These are phyloP conservation scores for Callyntrura sp. DNA, from an alignment of 2,888 invertebrate genomes.

Conservation along the genomic window DNA sequence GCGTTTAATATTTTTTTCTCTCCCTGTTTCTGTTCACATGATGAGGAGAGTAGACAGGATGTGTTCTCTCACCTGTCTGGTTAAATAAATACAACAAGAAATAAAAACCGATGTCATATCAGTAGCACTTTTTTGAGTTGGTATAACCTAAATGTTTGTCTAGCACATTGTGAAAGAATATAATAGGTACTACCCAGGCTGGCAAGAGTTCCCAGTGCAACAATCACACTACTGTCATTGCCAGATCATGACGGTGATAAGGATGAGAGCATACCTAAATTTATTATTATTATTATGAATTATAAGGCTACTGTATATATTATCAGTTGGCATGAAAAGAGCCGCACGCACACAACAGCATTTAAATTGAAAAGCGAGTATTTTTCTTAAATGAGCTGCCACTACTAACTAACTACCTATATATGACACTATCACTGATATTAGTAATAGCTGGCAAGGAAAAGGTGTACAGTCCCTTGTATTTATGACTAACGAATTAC, in stretches of 20 bases:
- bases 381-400: not conserved
- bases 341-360: not conserved
- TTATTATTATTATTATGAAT: constrained; percentile 13
- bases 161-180: not conserved
- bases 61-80: constrained; percentile 4
- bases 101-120: not conserved
- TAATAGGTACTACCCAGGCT: too few relatives aligned
- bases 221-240: too few relatives aligned
- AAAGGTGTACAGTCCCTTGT: not conserved
- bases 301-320: not conserved
- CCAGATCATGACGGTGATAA: not conserved
- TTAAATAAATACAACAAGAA: constrained; percentile 3
- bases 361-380: constrained; percentile 1
- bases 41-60: constrained; percentile 14
- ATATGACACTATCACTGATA: not conserved
- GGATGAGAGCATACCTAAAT: constrained; percentile 18
- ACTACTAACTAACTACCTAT: too few relatives aligned
- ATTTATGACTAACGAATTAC: not conserved
- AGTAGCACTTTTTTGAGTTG: constrained; percentile 19
- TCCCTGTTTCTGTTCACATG: not conserved
- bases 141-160: not conserved
- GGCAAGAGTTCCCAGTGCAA: not conserved
- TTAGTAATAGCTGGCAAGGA: not conserved
- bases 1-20: not conserved
- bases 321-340: constrained; percentile 22